Evolutionary conservation across 92 coral and sea anemone species (phyloP), one percentile per base, ranked within the genome.

Genomic region (Porites cylindrica): DNA sequence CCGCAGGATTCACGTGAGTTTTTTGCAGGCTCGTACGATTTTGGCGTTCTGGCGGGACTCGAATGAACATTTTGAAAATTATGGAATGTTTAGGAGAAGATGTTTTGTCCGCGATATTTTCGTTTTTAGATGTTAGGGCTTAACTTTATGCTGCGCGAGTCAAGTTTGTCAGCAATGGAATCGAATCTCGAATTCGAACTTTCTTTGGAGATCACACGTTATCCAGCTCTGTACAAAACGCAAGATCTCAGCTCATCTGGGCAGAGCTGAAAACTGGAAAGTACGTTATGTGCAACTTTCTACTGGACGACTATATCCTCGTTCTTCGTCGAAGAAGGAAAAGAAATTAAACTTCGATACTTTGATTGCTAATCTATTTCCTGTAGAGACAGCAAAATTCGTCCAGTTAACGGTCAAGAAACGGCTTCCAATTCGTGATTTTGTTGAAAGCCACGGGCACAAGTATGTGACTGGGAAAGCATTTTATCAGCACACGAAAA

Each of bases 401-500:
- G 64, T 69, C 61, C 86, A 87, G 71, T 83, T 91, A 14, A 43
- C 58, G 62, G 81, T 90, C 14, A 80, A 66, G 50, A 86, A 73
- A 66, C 70, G 89, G 54, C 53, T 70, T 56, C 84, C 88, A 62
- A 93, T 93, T 54, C 88, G 94, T 23, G 89, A 91, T 19, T 91
- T 91, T 75, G 90, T 91, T 70, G 77, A 91, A 78, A 76, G 87
- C 67, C 75, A 75, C 3, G 93, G 91, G 9, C 51, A 79, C 54
- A 24, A 65, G 1, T 88, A 91, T 74, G 69, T 80, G 7, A 68
- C 88, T 8, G 94, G 96, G 19, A 91, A 67, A 50, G 96, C 94
- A 72, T 93, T 80, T 83, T 91, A 91, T 64, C 87, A 82, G 65
- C 96, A 93, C 87, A 91, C 96, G 7, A 93, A 93, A 70, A 88